Base-by-base conservation (phyloP, 2,888 invertebrate genomes). In the Diabrotica balteata region DNA sequence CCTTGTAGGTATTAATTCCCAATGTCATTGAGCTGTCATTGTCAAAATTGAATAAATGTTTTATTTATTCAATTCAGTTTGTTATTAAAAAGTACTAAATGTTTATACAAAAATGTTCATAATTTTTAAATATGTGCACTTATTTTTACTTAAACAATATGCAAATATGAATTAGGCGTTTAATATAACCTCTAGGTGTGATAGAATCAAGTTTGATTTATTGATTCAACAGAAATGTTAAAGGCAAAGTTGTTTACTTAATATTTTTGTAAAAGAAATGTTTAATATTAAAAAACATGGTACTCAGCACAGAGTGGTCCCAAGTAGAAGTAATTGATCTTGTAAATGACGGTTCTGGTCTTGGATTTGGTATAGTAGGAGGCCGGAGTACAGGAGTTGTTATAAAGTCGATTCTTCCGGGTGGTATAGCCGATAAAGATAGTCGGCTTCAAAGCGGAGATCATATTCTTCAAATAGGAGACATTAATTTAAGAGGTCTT, bases 251-350 rank as follows among this genome's bases (percentile, higher is more conserved):
- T 17, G 44, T 9, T 45, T 54, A 32, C 32, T 32, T 43, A 59
- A 11, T 8, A 11, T 11, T 50, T 49, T 8, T 52, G 49, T 50
- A 54, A 65, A 65, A 69, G 68, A 65, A 70, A 70, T 70, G 70
- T 64, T 61, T 65, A 61, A 58, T 52, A 60, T 42, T 46, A 59
- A 59, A 62, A 69, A 71, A 59, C 50, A 71, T 71, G 71, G 71
- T 71, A 59, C 67, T 71, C 57, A 97, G 95, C 86, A 98, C 98
- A 85, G 98, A 98, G 89, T 98, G 97, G 97, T 97, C 97, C 79
- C 98, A 98, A 89, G 96, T 99, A 85, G 98, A 99, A 91, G 95
- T 97, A 81, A 96, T 99, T 85, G 98, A 98, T 86, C 90, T 99
- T 80, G 90, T 93, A 78, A 98, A 98, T 86, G 98, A 98, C 88